A percentile compares a stretch with the other conserved stretches of the same genome.
Conservation (phyloP, 1,140 invertebrate genomes). For the Bilobella aurantiaca region DNA sequence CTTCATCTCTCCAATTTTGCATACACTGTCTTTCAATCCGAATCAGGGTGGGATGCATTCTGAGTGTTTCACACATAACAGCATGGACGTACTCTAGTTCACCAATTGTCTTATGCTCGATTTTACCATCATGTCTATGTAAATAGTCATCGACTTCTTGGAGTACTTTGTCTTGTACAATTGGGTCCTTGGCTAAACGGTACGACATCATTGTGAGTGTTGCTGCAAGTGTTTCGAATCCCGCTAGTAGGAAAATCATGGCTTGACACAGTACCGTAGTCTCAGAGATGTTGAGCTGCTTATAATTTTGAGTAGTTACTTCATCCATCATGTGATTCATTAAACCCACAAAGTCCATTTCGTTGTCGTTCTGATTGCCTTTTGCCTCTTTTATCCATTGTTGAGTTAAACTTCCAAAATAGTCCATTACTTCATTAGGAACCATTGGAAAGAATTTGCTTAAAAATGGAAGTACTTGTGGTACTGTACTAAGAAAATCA, state of each 20-base stretch:
- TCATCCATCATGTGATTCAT: constrained; percentile 23
- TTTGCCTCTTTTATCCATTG: constrained; percentile 5
- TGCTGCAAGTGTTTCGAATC: constrained; percentile 33
- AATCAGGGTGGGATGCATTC: constrained; percentile 26
- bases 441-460: constrained; percentile 6
- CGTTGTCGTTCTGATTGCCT: background rate
- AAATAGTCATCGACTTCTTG: constrained; percentile 32
- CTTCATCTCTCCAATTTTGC: constrained; percentile 42
- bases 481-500: background rate
- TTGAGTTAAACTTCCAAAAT: constrained; percentile 16
- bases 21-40: constrained; percentile 20
- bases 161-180: constrained; percentile 28
- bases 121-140: constrained; percentile 27
- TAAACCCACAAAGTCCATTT: constrained; percentile 20
- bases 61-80: constrained; percentile 29
- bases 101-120: constrained; percentile 26
- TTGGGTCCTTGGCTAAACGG: constrained; percentile 24
- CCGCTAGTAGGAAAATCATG: constrained; percentile 35
- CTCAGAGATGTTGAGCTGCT: constrained; percentile 19
- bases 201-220: constrained; percentile 30
- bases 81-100: constrained; percentile 32
- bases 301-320: constrained; percentile 12
- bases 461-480: constrained; percentile 19
- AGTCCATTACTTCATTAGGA: background rate
- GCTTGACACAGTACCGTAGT: constrained; percentile 33